Base-by-base conservation (phyloP, 2,888 invertebrate species). In the Eumerus sabulonum region DNA sequence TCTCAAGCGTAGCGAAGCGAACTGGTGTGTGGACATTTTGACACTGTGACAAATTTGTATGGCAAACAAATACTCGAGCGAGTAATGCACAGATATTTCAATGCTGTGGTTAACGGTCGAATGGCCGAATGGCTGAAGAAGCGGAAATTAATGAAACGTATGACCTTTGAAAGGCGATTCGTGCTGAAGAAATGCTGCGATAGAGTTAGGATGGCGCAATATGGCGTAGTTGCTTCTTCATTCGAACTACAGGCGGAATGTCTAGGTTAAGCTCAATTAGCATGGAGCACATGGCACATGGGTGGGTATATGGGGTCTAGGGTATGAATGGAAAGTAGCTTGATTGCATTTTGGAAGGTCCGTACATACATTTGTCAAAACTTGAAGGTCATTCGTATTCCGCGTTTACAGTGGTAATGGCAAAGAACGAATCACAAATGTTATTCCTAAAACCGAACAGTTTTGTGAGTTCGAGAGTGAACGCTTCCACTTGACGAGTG, bases 131-230 rank as follows among this genome's bases (percentile, higher is more conserved):
- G 47, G 50, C 42, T 56, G 56, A 56, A 62, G 62, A 71, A 71
- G 71, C 71, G 71, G 71, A 71, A 71, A 71, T 63, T 63, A 71
- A 63, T 50, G 71, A 63, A 48, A 53, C 36, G 56, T 42, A 63
- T 62, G 71, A 71, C 71, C 71, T 71, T 63, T 71, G 56, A 63
- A 71, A 48, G 27, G 7, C 27, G 7, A 27, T 27, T 27, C 27
- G 7, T 27, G 27, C 50, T 71, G 44, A 63, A 71, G 71, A 63
- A 71, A 71, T 63, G 71, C 62, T 48, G 7, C 56, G 56, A 44
- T 48, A 56, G 35, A 56, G 71, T 47, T 62, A 62, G 70, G 62
- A 54, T 71, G 62, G 62, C 70, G 71, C 56, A 71, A 71, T 56
- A 38, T 1, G 7, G 11, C 40, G 18, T 27, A 7, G 27, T 27